Conservation (phyloP, 1,140 invertebrate species). For the Aradophagus sp. region DNA sequence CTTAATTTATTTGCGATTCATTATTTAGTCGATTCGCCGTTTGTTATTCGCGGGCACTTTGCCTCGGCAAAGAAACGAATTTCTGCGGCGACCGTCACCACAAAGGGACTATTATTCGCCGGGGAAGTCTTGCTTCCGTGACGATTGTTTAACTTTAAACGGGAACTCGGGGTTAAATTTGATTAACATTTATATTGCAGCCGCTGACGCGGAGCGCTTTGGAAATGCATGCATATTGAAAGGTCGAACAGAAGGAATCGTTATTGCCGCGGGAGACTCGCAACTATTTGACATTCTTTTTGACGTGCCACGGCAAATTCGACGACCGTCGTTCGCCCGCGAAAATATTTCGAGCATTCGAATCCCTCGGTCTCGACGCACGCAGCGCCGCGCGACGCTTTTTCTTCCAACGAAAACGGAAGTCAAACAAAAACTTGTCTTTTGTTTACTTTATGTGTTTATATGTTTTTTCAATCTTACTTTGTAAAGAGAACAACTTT, state of each 20-base stretch:
- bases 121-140: constrained; percentile 40
- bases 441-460: too few species aligned
- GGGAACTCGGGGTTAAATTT: constrained; percentile 44
- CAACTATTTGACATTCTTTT: constrained; percentile 28
- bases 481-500: too few species aligned
- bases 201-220: constrained; percentile 33
- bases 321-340: constrained; percentile 12
- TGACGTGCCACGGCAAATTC: constrained; percentile 4
- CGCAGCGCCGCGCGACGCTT: too few species aligned
- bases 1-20: constrained; percentile 54
- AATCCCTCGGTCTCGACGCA: constrained; percentile 2
- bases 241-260: constrained; percentile 38
- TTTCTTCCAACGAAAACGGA: too few species aligned
- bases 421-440: too few species aligned
- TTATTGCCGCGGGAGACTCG: constrained; percentile 16
- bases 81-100: constrained; percentile 27
- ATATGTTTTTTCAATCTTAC: too few species aligned
- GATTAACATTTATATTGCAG: constrained; percentile 58
- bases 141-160: constrained; percentile 56
- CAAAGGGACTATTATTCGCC: constrained; percentile 53
- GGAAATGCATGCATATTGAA: constrained; percentile 55
- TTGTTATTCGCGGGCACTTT: constrained; percentile 50
- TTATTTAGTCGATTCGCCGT: constrained; percentile 48
- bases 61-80: constrained; percentile 47
- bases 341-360: constrained; percentile 10